Base-by-base conservation (phyloP, 2,888 invertebrate genomes). In the Pseudoips prasinana region DNA sequence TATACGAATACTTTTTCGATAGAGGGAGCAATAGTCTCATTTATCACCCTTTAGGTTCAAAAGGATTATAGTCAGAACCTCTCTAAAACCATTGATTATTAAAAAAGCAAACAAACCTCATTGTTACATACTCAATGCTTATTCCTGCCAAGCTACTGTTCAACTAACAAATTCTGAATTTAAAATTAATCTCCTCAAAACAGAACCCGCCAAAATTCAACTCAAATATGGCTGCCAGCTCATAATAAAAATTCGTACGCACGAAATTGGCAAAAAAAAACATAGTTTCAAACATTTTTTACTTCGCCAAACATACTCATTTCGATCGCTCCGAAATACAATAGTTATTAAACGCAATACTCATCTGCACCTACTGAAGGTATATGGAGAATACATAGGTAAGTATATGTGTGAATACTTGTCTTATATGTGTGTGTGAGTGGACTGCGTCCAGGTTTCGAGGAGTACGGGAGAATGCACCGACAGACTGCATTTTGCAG, bases 321-420 rank as follows among this genome's bases (percentile, higher is more conserved):
- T 88, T 84, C 84, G 81, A 88, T 87, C 81, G 83, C 64, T 76
- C 70, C 84, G 78, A 87, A 87, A 87, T 87, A 88, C 87, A 87
- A 88, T 87, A 87, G 86, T 86, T 88, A 88, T 87, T 88, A 87
- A 86, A 84, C 77, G 68, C 68, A 43, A 49, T 52, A 52, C 44
- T 60, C 80, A 72, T 75, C 61, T 53, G 73, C 80, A 70, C 71
- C 59, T 59, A 62, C 7, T 35, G 24, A 27, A 64, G 67, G 74
- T 63, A 72, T 70, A 47, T 38, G 31, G 27, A 47, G 48, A 54
- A 32, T 26, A 33, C 20, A 36, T 29, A 39, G 29, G 30, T 54
- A 45, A 47, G 53, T 52, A 47, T 41, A 43, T 48, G 48, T 46
- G 52, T 46, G 35, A 43, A 39, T 36, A 53, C 51, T 44, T 51